A percentile compares a stretch with the other conserved stretches of the same genome.
phyloP scores from a whole-genome alignment of 2,888 invertebrate genomes.

The Scelioninae gen. 2 region DNA sequence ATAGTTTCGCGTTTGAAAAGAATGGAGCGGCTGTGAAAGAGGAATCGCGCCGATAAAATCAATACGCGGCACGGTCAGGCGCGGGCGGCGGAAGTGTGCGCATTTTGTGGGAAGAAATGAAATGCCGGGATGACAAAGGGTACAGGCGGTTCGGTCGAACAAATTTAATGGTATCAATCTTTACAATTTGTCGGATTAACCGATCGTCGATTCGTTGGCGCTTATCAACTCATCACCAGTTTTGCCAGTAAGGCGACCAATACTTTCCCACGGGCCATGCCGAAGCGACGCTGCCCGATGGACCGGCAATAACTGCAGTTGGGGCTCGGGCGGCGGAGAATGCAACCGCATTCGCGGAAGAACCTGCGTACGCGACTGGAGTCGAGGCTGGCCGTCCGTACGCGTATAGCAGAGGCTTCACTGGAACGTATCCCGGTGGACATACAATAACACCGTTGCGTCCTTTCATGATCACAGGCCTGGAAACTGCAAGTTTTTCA shows the following conservation, averaged over 20 bases:
- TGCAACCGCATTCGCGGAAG: conserved; percentile 60
- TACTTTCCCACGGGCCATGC: conserved; percentile 54
- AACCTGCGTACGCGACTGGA: conserved; percentile 59
- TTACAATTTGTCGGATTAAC: conserved; percentile 12
- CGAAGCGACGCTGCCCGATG: conserved; percentile 62
- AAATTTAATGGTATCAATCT: conserved; percentile 9
- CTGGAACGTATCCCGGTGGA: conserved; percentile 55
- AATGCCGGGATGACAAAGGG: no score
- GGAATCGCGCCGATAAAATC: no score
- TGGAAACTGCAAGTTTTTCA: conserved; percentile 55
- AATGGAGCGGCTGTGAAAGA: no score
- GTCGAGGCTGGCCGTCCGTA: conserved; percentile 34
- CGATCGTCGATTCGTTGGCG: conserved; percentile 22
- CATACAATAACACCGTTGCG: conserved; percentile 50
- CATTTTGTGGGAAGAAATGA: no score
- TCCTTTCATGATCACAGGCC: conserved; percentile 58
- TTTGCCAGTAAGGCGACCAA: conserved; percentile 56
- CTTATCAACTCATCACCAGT: conserved; percentile 20
- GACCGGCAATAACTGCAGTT: conserved; percentile 62
- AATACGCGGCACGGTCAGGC: no score
- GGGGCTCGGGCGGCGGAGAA: conserved; percentile 60
- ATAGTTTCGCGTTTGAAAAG: no score
- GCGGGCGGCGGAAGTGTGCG: no score
- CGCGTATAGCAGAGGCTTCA: conserved; percentile 41
- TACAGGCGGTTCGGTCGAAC: conserved; percentile 1